Conservation (phyloP, 2,797 vertebrate species). For the Sebastes steindachneri region DNA sequence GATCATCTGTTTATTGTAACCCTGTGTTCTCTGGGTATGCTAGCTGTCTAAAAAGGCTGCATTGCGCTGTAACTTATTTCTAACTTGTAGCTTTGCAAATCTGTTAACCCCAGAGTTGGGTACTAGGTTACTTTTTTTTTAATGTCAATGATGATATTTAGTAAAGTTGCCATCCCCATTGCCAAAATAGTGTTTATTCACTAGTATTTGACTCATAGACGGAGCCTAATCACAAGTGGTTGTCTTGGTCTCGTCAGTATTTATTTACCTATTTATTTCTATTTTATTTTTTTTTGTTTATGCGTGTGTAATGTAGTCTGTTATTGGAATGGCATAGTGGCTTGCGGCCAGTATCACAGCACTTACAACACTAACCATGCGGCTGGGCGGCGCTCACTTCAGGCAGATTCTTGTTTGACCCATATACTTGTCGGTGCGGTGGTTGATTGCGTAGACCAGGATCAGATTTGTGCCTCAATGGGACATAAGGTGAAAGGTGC, state of each 20-base stretch:
- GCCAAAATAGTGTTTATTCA: constrained; percentile 8
- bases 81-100: background rate
- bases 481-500: constrained; percentile 25
- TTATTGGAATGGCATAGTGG: constrained; percentile 3
- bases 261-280: constrained; percentile 73
- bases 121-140: background rate
- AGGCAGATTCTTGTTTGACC: background rate
- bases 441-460: background rate
- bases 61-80: constrained; percentile 13
- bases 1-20: background rate
- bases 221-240: constrained; percentile 14
- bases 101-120: background rate
- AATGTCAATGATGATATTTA: background rate
- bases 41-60: constrained; percentile 1
- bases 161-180: background rate
- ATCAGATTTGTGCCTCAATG: constrained; percentile 33
- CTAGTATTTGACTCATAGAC: constrained; percentile 7
- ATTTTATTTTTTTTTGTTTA: constrained; percentile 7
- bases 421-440: background rate
- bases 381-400: constrained; percentile 1
- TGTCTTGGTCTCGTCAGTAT: constrained; percentile 42
- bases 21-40: background rate
- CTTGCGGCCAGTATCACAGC: constrained; percentile 11
- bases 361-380: constrained; percentile 32
- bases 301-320: background rate